Evolutionary conservation across 1,140 invertebrate species (phyloP).

Genomic region (Lordiphosa clarofinis): DNA sequence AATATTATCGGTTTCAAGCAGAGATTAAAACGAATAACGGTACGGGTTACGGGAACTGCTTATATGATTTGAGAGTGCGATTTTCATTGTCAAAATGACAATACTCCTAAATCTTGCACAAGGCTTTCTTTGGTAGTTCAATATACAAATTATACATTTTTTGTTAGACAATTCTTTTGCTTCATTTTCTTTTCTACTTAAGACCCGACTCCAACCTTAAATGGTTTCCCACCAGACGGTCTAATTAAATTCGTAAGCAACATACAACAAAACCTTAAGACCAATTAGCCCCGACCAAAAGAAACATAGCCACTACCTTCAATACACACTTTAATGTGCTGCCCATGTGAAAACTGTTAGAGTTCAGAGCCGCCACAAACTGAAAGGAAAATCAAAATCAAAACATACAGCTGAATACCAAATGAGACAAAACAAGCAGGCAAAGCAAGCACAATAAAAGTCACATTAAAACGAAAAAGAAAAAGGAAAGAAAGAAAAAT

Average conservation of each 20-base stretch:
- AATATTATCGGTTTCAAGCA: too few relatives aligned
- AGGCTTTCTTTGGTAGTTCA: too few relatives aligned
- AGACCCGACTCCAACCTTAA: too few relatives aligned
- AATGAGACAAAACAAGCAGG: conserved; percentile 69
- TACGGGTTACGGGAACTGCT: too few relatives aligned
- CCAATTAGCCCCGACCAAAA: background rate
- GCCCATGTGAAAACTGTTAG: conserved; percentile 19
- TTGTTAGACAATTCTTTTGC: too few relatives aligned
- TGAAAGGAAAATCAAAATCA: conserved; percentile 28
- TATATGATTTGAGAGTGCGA: too few relatives aligned
- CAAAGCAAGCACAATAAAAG: conserved; percentile 72
- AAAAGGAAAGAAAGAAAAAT: background rate
- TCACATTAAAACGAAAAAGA: conserved; percentile 61
- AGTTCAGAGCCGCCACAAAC: conserved; percentile 38
- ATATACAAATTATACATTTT: too few relatives aligned
- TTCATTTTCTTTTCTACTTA: too few relatives aligned
- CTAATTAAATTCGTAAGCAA: conserved; percentile 2
- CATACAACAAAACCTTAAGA: background rate
- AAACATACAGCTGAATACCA: conserved; percentile 69
- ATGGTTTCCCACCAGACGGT: background rate
- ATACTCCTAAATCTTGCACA: too few relatives aligned
- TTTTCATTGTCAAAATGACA: too few relatives aligned
- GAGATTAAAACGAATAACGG: too few relatives aligned
- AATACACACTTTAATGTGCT: conserved; percentile 17
- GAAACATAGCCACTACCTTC: background rate